phyloP scores from a whole-genome alignment of 2,797 vertebrate species.

The Xerus rutilus region DNA sequence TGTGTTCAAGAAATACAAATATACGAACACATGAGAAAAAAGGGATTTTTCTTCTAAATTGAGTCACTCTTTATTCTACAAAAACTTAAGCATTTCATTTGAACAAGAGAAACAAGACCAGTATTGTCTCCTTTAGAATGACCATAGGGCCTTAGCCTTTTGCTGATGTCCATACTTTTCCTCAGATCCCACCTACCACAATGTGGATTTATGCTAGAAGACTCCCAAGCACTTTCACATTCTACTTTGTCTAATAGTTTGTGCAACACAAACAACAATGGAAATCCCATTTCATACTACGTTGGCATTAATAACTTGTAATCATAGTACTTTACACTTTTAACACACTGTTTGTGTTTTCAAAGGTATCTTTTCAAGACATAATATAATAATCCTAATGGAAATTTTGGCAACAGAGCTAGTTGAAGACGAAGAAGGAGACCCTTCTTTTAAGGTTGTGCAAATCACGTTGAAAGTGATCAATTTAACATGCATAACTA shows the following conservation, averaged over 20 bases:
- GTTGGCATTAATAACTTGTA: neutral
- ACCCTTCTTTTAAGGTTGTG: neutral
- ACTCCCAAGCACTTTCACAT: neutral
- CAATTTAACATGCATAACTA: neutral
- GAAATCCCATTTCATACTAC: neutral
- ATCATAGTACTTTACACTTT: neutral
- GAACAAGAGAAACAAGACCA: neutral
- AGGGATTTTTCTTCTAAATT: neutral
- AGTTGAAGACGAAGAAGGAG: neutral
- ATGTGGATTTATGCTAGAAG: neutral
- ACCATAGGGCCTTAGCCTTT: neutral
- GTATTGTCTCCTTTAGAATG: neutral
- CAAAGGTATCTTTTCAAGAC: neutral
- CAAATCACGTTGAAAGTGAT: conserved; percentile 33
- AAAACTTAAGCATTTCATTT: neutral
- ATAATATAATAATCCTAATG: conserved; percentile 19
- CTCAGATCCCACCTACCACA: no score
- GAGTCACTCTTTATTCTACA: neutral
- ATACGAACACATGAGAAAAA: neutral
- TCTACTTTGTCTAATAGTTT: neutral
- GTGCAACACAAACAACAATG: neutral
- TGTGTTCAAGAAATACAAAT: neutral
- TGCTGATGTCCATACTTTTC: neutral
- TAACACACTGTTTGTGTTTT: neutral
- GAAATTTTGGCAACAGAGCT: neutral